phyloP scores from a whole-genome alignment of 2,888 invertebrate genomes.

The Drosophila tanythrix region DNA sequence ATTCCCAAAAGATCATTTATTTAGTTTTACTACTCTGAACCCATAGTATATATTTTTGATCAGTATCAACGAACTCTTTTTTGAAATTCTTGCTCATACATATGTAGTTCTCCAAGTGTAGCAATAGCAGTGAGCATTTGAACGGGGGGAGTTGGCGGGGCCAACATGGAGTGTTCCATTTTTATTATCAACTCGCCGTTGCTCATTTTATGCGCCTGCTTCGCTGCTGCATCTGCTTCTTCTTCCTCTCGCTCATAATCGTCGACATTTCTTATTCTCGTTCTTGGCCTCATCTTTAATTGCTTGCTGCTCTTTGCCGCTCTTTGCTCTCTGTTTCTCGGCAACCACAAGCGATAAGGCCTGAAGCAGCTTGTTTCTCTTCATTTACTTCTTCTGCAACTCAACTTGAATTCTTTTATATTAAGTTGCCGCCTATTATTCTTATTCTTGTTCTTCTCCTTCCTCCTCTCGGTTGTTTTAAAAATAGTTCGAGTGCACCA shows the following conservation, averaged over 20 bases:
- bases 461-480: conserved; percentile 21
- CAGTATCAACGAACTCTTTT: background rate
- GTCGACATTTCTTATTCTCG: conserved; percentile 23
- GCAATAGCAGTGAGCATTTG: background rate
- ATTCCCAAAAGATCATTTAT: background rate
- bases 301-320: conserved; percentile 23
- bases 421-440: conserved; percentile 11
- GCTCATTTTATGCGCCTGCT: conserved; percentile 47
- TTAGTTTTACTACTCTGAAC: background rate
- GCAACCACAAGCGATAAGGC: conserved; percentile 36
- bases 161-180: conserved; percentile 48
- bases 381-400: background rate
- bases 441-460: conserved; percentile 32
- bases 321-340: conserved; percentile 26
- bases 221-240: conserved; percentile 20
- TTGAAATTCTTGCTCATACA: background rate
- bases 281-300: conserved; percentile 50
- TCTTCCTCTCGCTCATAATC: conserved; percentile 28
- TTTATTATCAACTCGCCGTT: conserved; percentile 61
- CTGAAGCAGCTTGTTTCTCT: conserved; percentile 5
- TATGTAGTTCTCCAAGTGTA: background rate
- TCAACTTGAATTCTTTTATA: conserved; percentile 19
- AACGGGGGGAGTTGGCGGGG: background rate
- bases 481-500: conserved; percentile 47
- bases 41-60: background rate